Percentiles rank a stretch among this genome's conserved stretches.
These are phyloP conservation scores for Neostethus bicornis DNA, from an alignment of 2,797 vertebrate genomes.

Conservation along the genomic window DNA sequence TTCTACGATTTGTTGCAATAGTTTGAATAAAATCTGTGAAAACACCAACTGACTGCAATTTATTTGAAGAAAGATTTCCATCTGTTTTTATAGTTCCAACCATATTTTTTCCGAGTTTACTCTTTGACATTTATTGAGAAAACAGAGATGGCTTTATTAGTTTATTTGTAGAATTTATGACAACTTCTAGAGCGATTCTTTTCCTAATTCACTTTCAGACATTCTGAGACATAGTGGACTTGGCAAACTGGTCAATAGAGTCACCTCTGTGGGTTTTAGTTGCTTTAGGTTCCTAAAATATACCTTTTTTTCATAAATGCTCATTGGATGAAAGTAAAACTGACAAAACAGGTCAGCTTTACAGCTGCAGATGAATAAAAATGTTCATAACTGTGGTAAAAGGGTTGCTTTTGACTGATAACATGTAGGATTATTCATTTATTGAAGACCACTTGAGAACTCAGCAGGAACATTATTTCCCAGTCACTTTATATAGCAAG, in stretches of 20 bases:
- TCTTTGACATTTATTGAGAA: neutral
- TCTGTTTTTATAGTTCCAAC: neutral
- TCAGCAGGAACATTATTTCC: slow-evolving; percentile 3
- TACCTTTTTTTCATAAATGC: too few relatives aligned
- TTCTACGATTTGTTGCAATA: too few relatives aligned
- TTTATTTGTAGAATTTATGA: neutral
- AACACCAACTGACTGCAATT: neutral
- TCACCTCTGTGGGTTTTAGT: neutral
- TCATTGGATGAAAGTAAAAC: too few relatives aligned
- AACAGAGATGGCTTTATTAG: neutral
- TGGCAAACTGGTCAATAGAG: neutral
- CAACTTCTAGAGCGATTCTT: neutral
- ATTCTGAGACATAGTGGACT: neutral
- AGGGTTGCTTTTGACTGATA: slow-evolving; percentile 37
- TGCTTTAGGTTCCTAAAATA: neutral
- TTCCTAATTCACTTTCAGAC: neutral
- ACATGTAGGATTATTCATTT: slow-evolving; percentile 17
- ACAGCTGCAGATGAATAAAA: neutral
- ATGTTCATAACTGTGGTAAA: slow-evolving; percentile 14
- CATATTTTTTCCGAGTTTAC: neutral
- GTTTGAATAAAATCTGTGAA: too few relatives aligned
- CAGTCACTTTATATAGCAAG: neutral
- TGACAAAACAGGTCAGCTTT: neutral
- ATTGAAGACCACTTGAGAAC: slow-evolving; percentile 17
- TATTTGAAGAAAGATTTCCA: neutral